phyloP scores from a whole-genome alignment of 2,113 vertebrate genomes.

The Arizona elegans region DNA sequence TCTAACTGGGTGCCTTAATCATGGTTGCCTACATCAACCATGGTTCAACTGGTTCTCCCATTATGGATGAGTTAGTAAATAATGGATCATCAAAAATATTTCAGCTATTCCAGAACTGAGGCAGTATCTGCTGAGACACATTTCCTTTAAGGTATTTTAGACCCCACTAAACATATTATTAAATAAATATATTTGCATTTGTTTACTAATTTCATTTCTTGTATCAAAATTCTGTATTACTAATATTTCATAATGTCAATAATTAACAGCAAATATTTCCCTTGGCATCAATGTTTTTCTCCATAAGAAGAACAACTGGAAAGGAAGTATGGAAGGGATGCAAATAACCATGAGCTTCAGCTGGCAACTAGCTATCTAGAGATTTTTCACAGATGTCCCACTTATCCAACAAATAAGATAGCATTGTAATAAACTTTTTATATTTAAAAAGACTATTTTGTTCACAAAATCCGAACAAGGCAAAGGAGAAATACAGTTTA shows the following conservation, averaged over 20 bases:
- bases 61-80: neutral
- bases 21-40: neutral
- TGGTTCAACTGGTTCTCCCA: neutral
- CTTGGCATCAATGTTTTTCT: neutral
- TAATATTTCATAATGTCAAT: neutral
- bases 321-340: neutral
- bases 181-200: neutral
- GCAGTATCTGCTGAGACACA: neutral
- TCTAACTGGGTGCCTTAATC: neutral
- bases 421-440: neutral
- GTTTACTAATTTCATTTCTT: neutral
- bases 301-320: neutral
- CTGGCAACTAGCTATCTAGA: neutral
- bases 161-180: neutral
- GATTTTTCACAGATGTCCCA: neutral
- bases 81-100: neutral
- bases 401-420: neutral
- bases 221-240: neutral
- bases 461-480: neutral
- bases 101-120: neutral
- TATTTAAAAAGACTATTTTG: neutral
- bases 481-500: neutral
- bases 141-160: neutral
- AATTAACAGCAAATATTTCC: neutral
- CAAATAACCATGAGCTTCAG: neutral